A percentile compares a stretch with the other conserved stretches of the same genome.
These are phyloP conservation scores for Calycopis cecrops DNA, from an alignment of 1,140 invertebrate genomes.

Conservation along the genomic window DNA sequence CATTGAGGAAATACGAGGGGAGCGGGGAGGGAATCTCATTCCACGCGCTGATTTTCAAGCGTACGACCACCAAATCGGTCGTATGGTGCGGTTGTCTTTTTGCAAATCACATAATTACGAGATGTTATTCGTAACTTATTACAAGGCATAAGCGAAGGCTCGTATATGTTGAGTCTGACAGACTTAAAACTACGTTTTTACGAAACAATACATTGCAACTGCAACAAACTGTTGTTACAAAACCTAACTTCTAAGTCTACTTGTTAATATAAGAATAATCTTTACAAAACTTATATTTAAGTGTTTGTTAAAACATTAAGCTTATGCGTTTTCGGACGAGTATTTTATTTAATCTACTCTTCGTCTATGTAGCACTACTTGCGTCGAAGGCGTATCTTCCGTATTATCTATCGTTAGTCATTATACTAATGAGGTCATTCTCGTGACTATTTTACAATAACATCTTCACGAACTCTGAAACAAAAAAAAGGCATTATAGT, in stretches of 20 bases:
- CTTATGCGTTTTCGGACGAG: slow-evolving; percentile 1
- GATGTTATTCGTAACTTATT: too few relatives aligned
- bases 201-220: too few relatives aligned
- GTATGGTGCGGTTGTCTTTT: too few relatives aligned
- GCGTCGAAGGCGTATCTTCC: neutral
- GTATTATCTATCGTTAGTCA: slow-evolving; percentile 25
- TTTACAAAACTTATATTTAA: slow-evolving; percentile 19
- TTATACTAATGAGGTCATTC: slow-evolving; percentile 59
- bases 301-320: neutral
- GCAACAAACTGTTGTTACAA: neutral
- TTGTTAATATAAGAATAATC: slow-evolving; percentile 14
- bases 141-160: too few relatives aligned
- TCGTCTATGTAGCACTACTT: slow-evolving; percentile 12
- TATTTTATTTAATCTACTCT: slow-evolving; percentile 1
- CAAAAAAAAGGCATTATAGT: slow-evolving; percentile 32
- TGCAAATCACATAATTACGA: too few relatives aligned
- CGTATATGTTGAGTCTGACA: too few relatives aligned
- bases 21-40: too few relatives aligned
- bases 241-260: neutral
- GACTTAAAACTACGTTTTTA: too few relatives aligned
- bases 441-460: slow-evolving; percentile 65
- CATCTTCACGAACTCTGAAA: slow-evolving; percentile 80
- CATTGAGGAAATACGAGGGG: too few relatives aligned
- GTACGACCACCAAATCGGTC: too few relatives aligned
- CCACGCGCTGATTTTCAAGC: too few relatives aligned